Base-by-base conservation (phyloP, 2,113 vertebrate genomes). In the Diadophis punctatus region DNA sequence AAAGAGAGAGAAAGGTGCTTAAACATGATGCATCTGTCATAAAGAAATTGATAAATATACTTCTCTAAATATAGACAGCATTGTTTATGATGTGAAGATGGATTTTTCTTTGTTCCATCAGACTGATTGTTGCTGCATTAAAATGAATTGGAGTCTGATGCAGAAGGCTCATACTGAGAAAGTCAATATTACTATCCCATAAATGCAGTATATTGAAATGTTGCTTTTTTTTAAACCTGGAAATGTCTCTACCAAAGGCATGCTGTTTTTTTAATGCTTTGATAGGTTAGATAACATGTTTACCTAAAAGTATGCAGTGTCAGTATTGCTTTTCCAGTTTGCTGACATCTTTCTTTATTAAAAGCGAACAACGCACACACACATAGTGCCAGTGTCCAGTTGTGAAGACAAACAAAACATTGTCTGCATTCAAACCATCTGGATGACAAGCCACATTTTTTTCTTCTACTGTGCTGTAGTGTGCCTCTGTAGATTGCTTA, bases 321-420 rank as follows among this genome's bases (percentile, higher is more conserved):
- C 91, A 85, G 52, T 92, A 90, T 89, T 89, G 68, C 68, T 89
- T 92, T 89, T 92, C 11, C 68, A 90, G 88, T 43, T 85, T 89
- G 87, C 14, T 89, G 68, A 39, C 34, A 89, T 92, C 52, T 60
- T 89, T 89, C 43, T 86, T 92, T 92, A 85, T 92, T 90, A 89
- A 30, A 86, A 51, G 25, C 10, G 34, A 88, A 92, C n/a, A 74
- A 39, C 48, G 5, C 30, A 3, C 88, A 89, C 43, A 80, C 90
- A 85, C 14, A 30, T 25, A 60, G 1, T 49, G 27, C 22, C 27
- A 87, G 18, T 2, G 85, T 85, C 52, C 52, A 58, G 43, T 48
- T 58, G 68, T 34, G 58, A 85, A 92, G 68, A 89, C 46, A 92
- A 92, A 74, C 34, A 88, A 92, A 58, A 52, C 52, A 34, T 53